Conservation (phyloP, 1,140 invertebrate species). For the Drepana arcuata region DNA sequence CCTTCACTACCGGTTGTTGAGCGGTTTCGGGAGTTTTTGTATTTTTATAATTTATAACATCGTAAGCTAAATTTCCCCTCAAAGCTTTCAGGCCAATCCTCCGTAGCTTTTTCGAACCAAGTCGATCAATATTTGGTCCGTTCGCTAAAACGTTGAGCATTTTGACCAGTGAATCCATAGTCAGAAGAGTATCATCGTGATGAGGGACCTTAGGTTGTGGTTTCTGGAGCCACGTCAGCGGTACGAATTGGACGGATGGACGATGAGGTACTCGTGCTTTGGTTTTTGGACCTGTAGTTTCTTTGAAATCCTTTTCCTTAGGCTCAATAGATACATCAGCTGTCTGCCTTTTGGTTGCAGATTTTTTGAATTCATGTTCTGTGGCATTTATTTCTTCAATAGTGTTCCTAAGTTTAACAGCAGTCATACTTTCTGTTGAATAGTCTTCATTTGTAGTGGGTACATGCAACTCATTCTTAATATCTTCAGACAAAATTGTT, state of each 20-base stretch:
- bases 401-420: no score
- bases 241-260: no score
- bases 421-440: no score
- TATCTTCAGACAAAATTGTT: not conserved
- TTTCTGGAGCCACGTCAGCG: not conserved
- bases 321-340: not conserved
- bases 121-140: not conserved
- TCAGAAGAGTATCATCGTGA: constrained; percentile 12
- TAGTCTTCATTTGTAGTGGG: not conserved
- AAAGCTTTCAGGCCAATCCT: no score
- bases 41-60: not conserved
- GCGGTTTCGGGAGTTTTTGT: not conserved
- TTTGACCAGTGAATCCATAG: constrained; percentile 23
- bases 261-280: not conserved
- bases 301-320: not conserved
- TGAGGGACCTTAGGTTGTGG: not conserved
- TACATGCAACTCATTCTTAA: not conserved
- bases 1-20: not conserved
- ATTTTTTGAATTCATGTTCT: not conserved
- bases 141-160: constrained; percentile 10
- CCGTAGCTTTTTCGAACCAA: not conserved
- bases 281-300: not conserved
- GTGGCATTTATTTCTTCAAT: not conserved
- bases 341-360: not conserved
- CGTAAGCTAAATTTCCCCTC: no score